Evolutionary conservation across 2,888 invertebrate genomes (phyloP).

Genomic region (Tipula vernalis): DNA sequence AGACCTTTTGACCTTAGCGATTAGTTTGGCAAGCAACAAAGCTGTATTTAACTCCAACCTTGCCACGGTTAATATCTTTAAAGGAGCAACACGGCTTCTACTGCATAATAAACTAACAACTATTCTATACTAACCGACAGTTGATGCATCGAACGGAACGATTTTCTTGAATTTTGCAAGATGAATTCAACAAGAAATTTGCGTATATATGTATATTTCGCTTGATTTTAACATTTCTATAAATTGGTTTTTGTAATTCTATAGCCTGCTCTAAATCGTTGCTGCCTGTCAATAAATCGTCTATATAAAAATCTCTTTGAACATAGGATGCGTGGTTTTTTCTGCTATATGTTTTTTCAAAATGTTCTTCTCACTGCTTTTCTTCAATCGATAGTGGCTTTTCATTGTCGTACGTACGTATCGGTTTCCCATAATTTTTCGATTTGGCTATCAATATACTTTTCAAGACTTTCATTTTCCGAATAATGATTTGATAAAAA

Average conservation of each 20-base stretch:
- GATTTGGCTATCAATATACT: too few species aligned
- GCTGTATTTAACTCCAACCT: not conserved
- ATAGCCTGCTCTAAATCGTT: not conserved
- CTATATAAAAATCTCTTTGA: too few species aligned
- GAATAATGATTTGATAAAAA: too few species aligned
- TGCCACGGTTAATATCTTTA: not conserved
- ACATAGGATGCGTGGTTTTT: not conserved
- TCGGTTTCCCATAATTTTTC: too few species aligned
- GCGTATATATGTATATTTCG: not conserved
- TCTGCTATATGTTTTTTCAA: too few species aligned
- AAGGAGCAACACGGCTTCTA: not conserved
- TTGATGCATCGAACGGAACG: not conserved
- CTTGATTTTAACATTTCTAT: not conserved
- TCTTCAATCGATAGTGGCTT: too few species aligned
- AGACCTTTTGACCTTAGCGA: not conserved
- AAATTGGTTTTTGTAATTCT: not conserved
- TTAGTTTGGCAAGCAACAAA: not conserved
- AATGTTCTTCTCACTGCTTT: too few species aligned
- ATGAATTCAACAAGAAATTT: not conserved
- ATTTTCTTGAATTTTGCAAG: not conserved
- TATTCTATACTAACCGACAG: not conserved
- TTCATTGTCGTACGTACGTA: too few species aligned
- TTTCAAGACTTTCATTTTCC: too few species aligned
- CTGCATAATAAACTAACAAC: too few species aligned
- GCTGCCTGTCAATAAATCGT: not conserved